Evolutionary conservation across 2,888 invertebrate genomes (phyloP).

Genomic region (Rosalia funebris): DNA sequence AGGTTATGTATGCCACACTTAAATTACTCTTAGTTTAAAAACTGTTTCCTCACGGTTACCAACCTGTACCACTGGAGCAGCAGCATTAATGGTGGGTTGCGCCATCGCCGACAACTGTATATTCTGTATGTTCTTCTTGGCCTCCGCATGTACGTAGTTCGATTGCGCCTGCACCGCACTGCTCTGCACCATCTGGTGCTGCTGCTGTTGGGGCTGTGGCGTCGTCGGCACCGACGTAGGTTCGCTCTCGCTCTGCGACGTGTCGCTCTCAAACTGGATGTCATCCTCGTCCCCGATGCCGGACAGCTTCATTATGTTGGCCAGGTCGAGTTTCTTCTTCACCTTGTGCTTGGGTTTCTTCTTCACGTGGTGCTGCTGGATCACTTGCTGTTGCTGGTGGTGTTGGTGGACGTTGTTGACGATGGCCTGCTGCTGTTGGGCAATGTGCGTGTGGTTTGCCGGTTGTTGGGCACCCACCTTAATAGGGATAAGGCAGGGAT

Average conservation of each 20-base stretch:
- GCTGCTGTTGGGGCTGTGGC: constrained; percentile 50
- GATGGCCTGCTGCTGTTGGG: constrained; percentile 46
- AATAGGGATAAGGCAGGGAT: too few species aligned
- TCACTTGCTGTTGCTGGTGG: constrained; percentile 40
- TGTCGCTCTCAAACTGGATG: constrained; percentile 65
- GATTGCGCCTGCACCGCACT: constrained; percentile 41
- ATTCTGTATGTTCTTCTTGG: constrained; percentile 58
- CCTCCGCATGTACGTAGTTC: constrained; percentile 49
- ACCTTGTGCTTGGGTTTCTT: constrained; percentile 61
- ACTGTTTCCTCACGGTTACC: too few species aligned
- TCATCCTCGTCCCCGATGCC: constrained; percentile 74
- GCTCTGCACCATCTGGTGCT: too few species aligned
- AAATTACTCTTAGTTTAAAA: too few species aligned
- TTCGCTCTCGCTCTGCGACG: constrained; percentile 62
- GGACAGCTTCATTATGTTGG: constrained; percentile 79
- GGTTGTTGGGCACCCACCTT: constrained; percentile 52
- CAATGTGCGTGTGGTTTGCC: constrained; percentile 45
- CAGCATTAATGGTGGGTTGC: constrained; percentile 55
- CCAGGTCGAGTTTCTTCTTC: constrained; percentile 74
- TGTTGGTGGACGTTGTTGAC: constrained; percentile 45
- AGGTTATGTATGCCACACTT: too few species aligned
- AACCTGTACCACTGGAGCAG: constrained; percentile 60
- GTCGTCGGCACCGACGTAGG: constrained; percentile 57
- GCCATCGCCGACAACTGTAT: constrained; percentile 60
- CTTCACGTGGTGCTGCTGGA: constrained; percentile 53